phyloP scores from a whole-genome alignment of 2,797 vertebrate genomes.

The Clarias platycephalus region DNA sequence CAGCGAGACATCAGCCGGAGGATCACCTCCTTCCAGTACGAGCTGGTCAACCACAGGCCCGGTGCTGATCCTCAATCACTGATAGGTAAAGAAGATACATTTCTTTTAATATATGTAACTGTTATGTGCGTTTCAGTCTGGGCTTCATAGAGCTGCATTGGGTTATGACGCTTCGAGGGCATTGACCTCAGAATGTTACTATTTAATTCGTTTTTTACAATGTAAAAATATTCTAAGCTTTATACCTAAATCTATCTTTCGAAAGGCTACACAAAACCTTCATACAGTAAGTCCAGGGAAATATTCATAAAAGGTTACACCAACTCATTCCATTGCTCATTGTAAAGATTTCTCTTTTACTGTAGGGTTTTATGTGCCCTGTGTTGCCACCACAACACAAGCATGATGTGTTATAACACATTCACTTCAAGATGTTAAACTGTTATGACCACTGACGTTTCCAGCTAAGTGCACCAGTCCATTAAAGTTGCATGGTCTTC shows the following conservation, averaged over 20 bases:
- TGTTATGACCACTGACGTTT: not conserved
- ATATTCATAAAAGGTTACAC: not conserved
- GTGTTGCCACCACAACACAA: not conserved
- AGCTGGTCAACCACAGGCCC: slow-evolving; percentile 79
- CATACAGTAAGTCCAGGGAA: not conserved
- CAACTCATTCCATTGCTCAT: too few species aligned
- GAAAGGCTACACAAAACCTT: not conserved
- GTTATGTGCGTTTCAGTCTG: too few species aligned
- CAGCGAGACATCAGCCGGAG: slow-evolving; percentile 92
- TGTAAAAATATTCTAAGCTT: not conserved
- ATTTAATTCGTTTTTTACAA: not conserved
- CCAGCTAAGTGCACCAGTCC: not conserved
- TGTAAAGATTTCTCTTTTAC: not conserved
- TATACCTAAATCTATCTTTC: not conserved
- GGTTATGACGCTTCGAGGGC: not conserved
- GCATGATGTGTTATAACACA: not conserved
- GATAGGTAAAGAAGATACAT: slow-evolving; percentile 75
- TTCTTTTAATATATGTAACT: not conserved
- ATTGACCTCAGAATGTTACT: not conserved
- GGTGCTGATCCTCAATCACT: slow-evolving; percentile 74
- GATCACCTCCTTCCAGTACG: slow-evolving; percentile 92
- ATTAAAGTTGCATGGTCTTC: not conserved
- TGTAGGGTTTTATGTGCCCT: not conserved
- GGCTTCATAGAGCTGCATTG: not conserved
- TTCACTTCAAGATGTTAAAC: not conserved